Evolutionary conservation across 1,140 invertebrate genomes (phyloP).

Genomic region (Caenorhabditis inopinata): DNA sequence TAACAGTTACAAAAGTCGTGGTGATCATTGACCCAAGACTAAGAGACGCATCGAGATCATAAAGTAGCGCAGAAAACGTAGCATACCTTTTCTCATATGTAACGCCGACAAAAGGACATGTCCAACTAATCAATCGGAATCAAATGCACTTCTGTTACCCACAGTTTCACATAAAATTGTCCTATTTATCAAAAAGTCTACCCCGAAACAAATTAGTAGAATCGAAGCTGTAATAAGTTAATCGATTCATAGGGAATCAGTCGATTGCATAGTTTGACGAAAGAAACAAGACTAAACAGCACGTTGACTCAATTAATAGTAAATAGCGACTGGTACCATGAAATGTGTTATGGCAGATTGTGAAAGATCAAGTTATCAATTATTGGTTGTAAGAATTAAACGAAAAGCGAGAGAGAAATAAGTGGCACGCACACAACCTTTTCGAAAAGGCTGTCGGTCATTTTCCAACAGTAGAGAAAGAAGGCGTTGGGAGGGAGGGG

Average conservation of each 20-base stretch:
- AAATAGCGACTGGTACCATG: slow-evolving; percentile 20
- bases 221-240: slow-evolving; percentile 19
- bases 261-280: slow-evolving; percentile 10
- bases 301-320: slow-evolving; percentile 14
- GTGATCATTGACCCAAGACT: too few species aligned
- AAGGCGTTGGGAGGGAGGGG: not conserved
- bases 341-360: not conserved
- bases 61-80: too few species aligned
- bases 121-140: slow-evolving; percentile 11
- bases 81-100: too few species aligned
- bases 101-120: not conserved
- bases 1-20: too few species aligned
- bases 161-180: not conserved
- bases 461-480: slow-evolving; percentile 14
- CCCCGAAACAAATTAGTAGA: not conserved
- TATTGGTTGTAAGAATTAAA: slow-evolving; percentile 28
- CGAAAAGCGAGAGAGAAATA: not conserved
- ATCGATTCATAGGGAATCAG: not conserved
- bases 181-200: not conserved
- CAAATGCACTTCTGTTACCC: not conserved
- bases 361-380: slow-evolving; percentile 27
- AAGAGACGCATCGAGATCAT: too few species aligned
- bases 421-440: not conserved
- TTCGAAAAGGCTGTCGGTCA: slow-evolving; percentile 16
- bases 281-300: not conserved